A percentile compares a stretch with the other conserved stretches of the same genome.
Evolutionary conservation across 2,797 vertebrate species (phyloP).

Genomic region (Sciurus carolinensis): DNA sequence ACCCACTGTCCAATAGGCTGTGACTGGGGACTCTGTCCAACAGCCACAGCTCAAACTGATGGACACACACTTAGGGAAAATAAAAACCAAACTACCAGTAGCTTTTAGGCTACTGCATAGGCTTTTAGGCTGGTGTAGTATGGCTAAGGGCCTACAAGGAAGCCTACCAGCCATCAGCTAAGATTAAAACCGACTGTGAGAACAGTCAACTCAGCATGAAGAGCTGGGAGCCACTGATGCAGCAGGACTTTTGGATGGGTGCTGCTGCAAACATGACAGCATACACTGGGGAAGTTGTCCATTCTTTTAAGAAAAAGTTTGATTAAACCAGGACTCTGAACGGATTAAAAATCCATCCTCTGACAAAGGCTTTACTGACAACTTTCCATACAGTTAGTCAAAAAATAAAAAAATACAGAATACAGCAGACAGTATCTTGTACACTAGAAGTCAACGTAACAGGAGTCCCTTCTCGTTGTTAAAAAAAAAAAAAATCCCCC

Average conservation of each 20-base stretch:
- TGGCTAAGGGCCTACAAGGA: neutral
- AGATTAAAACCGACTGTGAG: neutral
- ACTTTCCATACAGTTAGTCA: slow-evolving; percentile 91
- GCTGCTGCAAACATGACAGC: neutral
- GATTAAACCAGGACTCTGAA: slow-evolving; percentile 87
- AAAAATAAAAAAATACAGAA: slow-evolving; percentile 91
- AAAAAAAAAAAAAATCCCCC: slow-evolving; percentile 84
- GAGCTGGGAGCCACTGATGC: neutral
- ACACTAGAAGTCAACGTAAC: slow-evolving; percentile 90
- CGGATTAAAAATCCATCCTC: slow-evolving; percentile 91
- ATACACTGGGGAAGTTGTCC: neutral
- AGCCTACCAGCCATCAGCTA: neutral
- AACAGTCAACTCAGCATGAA: neutral
- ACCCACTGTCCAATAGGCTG: neutral
- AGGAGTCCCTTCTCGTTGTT: slow-evolving; percentile 88
- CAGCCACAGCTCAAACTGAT: neutral
- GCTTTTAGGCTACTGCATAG: neutral
- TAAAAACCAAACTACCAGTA: neutral
- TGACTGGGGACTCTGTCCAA: neutral
- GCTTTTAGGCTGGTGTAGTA: neutral
- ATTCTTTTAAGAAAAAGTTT: slow-evolving; percentile 24
- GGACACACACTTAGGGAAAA: neutral
- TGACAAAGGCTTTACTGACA: slow-evolving; percentile 93
- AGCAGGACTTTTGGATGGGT: neutral
- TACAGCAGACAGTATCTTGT: slow-evolving; percentile 91